Base-by-base conservation (phyloP, 2,113 vertebrate genomes). In the Oryzias woworae region DNA sequence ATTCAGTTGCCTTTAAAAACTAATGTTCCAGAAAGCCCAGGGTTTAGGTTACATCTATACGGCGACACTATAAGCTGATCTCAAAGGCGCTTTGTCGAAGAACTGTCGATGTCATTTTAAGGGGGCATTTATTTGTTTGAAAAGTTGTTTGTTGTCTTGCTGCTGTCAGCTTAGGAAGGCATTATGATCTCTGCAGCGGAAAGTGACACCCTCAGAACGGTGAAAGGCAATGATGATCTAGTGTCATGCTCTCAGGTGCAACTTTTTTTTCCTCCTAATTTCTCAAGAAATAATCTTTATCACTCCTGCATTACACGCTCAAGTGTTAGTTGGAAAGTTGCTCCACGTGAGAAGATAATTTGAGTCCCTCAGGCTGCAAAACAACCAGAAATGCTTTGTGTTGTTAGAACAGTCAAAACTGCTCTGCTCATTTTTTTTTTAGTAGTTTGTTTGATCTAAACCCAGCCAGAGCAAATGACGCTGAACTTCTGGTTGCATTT, bases 1-100 rank as follows among this genome's bases (percentile, higher is more conserved):
- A 71, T 58, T 54, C 70, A 4, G 28, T 72, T 66, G 73, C 57
- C 56, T 69, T 69, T 60, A 57, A 73, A 78, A 82, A 66, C 57
- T 41, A 73, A 70, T 70, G 66, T 80, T 79, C 62, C 74, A 69
- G 58, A 80, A 54, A 73, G 77, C 57, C 47, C 26, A 0, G 46
- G 28, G 73, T 54, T 79, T 80, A 31, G 58, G 59, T 84, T 83
- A 74, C 66, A 81, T 67, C 41, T 42, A 7, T 31, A 17, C 15
- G 13, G 13, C 50, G 10, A 63, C 18, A 45, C 67, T 55, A 8
- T 44, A 22, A 62, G 58, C 50, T 59, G 57, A 20, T 67, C 68
- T 51, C 28, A 57, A 66, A 58, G 70, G 64, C 49, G 42, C 46
- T 62, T 78, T 8, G 18, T 43, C 43, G 45, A 23, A 57, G 58